These are phyloP conservation scores for Acipenser ruthenus DNA, from an alignment of 2,797 vertebrate species.

Conservation along the genomic window DNA sequence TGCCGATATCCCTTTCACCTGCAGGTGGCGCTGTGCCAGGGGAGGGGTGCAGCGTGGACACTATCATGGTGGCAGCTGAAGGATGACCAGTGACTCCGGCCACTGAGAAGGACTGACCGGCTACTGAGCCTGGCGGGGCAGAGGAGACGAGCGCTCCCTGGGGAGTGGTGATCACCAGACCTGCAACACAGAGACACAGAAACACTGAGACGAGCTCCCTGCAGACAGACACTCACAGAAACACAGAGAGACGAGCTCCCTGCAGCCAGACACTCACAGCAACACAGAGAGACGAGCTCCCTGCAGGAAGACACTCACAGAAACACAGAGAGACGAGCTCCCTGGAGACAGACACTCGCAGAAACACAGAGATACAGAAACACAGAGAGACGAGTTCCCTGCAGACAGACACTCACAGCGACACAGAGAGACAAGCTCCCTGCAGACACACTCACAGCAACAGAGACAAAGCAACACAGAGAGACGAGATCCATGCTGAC, in stretches of 20 bases:
- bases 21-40: conserved; percentile 51
- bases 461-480: too few relatives aligned
- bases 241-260: not conserved
- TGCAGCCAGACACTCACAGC: too few relatives aligned
- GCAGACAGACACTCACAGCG: too few relatives aligned
- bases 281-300: too few relatives aligned
- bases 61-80: conserved; percentile 77
- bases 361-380: too few relatives aligned
- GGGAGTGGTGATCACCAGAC: conserved; percentile 90
- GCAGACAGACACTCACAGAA: not conserved
- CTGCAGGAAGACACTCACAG: too few relatives aligned
- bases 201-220: conserved; percentile 2
- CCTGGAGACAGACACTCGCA: too few relatives aligned
- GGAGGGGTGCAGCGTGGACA: conserved; percentile 77
- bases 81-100: conserved; percentile 69
- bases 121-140: conserved; percentile 44
- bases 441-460: too few relatives aligned
- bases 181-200: conserved; percentile 61
- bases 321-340: not conserved
- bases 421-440: too few relatives aligned
- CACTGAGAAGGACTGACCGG: conserved; percentile 76
- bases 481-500: too few relatives aligned
- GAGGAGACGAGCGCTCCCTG: conserved; percentile 88
- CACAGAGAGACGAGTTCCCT: too few relatives aligned
- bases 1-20: not conserved